Evolutionary conservation across 2,113 vertebrate species (phyloP).

Genomic region (Ageneiosus marmoratus): DNA sequence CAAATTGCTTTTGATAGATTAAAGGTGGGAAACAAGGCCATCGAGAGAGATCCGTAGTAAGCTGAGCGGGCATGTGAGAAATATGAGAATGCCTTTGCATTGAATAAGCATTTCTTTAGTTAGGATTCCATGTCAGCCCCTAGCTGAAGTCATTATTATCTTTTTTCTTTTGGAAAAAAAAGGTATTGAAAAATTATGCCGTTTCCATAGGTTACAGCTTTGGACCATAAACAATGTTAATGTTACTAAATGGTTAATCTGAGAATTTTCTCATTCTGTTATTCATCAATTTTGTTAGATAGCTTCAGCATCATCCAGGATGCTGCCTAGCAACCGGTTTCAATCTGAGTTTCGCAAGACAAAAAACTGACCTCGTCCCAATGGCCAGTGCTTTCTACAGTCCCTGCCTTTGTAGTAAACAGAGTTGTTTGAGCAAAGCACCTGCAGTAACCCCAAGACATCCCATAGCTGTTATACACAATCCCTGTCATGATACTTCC

Average conservation of each 20-base stretch:
- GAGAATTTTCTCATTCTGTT: background rate
- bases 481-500: background rate
- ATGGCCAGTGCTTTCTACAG: background rate
- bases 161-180: too few species aligned
- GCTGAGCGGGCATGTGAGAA: background rate
- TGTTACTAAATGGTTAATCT: background rate
- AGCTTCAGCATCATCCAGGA: background rate
- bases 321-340: slow-evolving; percentile 30
- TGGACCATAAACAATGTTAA: background rate
- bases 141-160: background rate
- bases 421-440: background rate
- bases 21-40: background rate
- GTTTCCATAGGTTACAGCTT: background rate
- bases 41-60: background rate
- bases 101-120: background rate
- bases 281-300: background rate
- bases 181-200: background rate
- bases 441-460: background rate
- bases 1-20: slow-evolving; percentile 38
- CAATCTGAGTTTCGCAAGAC: background rate
- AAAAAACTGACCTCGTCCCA: slow-evolving; percentile 13
- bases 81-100: background rate
- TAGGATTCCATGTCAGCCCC: background rate
- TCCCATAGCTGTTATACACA: background rate
- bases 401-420: background rate